Evolutionary conservation across 2,797 vertebrate species (phyloP).

Genomic region (Chlorospingus semifuscus): DNA sequence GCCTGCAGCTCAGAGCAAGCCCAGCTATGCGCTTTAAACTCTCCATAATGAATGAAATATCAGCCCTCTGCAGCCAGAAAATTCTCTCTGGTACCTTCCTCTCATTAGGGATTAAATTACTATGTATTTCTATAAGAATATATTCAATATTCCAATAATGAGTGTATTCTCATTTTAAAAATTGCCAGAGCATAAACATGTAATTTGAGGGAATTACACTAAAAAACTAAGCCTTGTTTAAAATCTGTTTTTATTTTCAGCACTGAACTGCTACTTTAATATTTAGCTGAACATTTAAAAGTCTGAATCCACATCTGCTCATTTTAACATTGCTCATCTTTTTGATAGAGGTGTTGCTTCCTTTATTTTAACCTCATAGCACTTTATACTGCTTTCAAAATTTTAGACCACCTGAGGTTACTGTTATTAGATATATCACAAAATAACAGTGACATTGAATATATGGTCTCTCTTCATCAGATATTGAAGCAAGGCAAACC

Average conservation of each 20-base stretch:
- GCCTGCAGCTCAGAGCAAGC: not conserved
- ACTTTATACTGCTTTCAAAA: not conserved
- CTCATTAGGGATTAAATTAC: not conserved
- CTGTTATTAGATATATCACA: not conserved
- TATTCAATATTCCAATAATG: not conserved
- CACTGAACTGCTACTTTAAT: not conserved
- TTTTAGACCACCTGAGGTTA: not conserved
- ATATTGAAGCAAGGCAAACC: not conserved
- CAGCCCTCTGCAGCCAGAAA: not conserved
- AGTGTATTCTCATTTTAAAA: not conserved
- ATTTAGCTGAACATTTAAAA: not conserved
- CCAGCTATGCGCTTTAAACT: not conserved
- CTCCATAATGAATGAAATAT: not conserved
- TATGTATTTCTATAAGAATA: not conserved
- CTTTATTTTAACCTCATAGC: not conserved
- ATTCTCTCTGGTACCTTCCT: not conserved
- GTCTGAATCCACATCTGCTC: not conserved
- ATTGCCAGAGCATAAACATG: not conserved
- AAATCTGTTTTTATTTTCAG: not conserved
- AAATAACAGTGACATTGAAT: not conserved
- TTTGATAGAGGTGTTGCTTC: not conserved
- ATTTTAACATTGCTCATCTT: not conserved
- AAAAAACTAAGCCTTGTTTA: not conserved
- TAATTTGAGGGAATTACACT: not conserved
- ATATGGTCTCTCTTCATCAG: not conserved